A percentile compares a stretch with the other conserved stretches of the same genome.
These are phyloP conservation scores for Typhlichthys eigenmanni DNA, from an alignment of 2,797 vertebrate species.

Conservation along the genomic window DNA sequence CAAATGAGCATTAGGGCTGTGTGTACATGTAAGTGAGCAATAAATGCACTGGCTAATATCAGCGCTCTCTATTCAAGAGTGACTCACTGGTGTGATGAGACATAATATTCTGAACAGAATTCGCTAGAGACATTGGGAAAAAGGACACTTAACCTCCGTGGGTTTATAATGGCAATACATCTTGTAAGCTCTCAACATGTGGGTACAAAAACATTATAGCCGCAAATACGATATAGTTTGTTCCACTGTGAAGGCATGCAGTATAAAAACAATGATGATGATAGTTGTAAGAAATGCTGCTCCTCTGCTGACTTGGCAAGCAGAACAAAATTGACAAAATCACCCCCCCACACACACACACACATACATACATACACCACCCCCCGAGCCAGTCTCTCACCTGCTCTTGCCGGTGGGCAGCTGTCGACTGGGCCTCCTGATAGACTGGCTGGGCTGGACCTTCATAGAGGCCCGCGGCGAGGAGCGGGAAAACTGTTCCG, in stretches of 20 bases:
- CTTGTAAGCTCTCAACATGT: too few species aligned
- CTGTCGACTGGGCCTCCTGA: constrained; percentile 94
- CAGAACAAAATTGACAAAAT: too few species aligned
- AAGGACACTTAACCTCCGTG: constrained; percentile 7
- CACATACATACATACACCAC: background rate
- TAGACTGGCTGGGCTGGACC: constrained; percentile 92
- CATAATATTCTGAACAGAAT: background rate
- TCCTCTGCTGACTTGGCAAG: too few species aligned
- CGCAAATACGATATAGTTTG: too few species aligned
- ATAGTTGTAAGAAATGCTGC: too few species aligned
- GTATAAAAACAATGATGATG: too few species aligned
- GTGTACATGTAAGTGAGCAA: too few species aligned
- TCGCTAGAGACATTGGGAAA: background rate
- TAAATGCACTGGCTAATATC: too few species aligned
- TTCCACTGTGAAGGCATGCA: too few species aligned
- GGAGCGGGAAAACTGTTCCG: constrained; percentile 91
- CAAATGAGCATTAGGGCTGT: too few species aligned
- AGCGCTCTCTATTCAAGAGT: background rate
- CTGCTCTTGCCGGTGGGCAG: constrained; percentile 94
- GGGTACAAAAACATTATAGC: too few species aligned
- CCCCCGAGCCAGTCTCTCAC: constrained; percentile 65
- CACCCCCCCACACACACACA: background rate
- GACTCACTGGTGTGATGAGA: background rate
- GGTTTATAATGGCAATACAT: constrained; percentile 1
- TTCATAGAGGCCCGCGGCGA: constrained; percentile 95